phyloP scores from a whole-genome alignment of 2,797 vertebrate genomes.

The Rhinogobio ventralis region DNA sequence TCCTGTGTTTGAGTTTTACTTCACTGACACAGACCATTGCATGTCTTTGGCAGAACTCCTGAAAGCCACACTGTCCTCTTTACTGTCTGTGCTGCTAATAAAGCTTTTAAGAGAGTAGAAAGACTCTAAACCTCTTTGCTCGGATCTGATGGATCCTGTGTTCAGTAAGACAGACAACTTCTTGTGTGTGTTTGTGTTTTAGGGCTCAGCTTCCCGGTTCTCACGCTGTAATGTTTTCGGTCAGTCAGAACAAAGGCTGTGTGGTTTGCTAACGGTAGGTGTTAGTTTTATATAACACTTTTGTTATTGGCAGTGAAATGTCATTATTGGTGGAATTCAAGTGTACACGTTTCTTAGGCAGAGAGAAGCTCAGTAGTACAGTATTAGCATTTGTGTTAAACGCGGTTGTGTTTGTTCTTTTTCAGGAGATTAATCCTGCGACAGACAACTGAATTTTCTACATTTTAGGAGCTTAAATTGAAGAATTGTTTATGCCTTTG shows the following conservation, averaged over 20 bases:
- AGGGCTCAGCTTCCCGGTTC: slow-evolving; percentile 55
- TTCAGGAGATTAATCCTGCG: background rate
- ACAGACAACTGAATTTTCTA: background rate
- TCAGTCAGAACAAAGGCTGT: slow-evolving; percentile 61
- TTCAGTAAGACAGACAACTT: slow-evolving; percentile 44
- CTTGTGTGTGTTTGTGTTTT: slow-evolving; percentile 61
- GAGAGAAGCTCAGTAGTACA: background rate
- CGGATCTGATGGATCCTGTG: slow-evolving; percentile 48
- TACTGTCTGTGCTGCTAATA: slow-evolving; percentile 25
- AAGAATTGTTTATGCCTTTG: background rate
- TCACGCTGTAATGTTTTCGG: slow-evolving; percentile 57
- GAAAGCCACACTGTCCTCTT: slow-evolving; percentile 13
- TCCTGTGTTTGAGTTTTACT: slow-evolving; percentile 18
- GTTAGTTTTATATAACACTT: slow-evolving; percentile 36
- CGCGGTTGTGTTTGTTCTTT: background rate
- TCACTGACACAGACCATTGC: slow-evolving; percentile 17
- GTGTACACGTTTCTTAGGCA: slow-evolving; percentile 5
- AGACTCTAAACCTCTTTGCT: slow-evolving; percentile 9
- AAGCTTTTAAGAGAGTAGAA: slow-evolving; percentile 36
- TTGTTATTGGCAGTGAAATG: slow-evolving; percentile 21
- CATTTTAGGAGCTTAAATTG: background rate
- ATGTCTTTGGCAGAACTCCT: slow-evolving; percentile 28
- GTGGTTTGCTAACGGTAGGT: slow-evolving; percentile 58
- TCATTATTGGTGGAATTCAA: slow-evolving; percentile 40
- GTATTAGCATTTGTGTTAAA: background rate